Evolutionary conservation across 2,113 vertebrate genomes (phyloP).

Genomic region (Excalfactoria chinensis): DNA sequence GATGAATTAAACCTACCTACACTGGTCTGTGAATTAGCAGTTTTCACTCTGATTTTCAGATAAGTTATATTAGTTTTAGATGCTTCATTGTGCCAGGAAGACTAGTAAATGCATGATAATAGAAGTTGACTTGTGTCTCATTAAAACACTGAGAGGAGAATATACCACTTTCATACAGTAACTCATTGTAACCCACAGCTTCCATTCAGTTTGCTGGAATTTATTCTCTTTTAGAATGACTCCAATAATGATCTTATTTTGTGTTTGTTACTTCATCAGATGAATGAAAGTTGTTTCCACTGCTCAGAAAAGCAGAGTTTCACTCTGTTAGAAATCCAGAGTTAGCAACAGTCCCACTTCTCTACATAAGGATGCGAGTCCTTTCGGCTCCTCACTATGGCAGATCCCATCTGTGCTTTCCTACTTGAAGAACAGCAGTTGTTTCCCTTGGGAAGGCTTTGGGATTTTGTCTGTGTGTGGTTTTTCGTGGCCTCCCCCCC

Average conservation of each 20-base stretch:
- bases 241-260: slow-evolving; percentile 37
- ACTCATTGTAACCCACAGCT: slow-evolving; percentile 24
- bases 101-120: slow-evolving; percentile 26
- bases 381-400: neutral
- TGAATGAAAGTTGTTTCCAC: neutral
- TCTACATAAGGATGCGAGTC: neutral
- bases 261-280: neutral
- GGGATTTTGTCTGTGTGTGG: neutral
- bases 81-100: slow-evolving; percentile 12
- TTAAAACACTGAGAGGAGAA: slow-evolving; percentile 31
- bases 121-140: slow-evolving; percentile 21
- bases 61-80: slow-evolving; percentile 38
- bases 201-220: slow-evolving; percentile 24
- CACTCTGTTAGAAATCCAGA: neutral
- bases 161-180: neutral
- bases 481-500: accelerated
- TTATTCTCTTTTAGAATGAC: slow-evolving; percentile 14
- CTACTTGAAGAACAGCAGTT: neutral
- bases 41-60: slow-evolving; percentile 9
- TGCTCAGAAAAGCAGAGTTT: neutral
- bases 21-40: neutral
- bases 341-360: neutral
- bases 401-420: neutral
- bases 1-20: neutral
- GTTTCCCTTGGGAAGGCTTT: neutral